A percentile compares a stretch with the other conserved stretches of the same genome.
Evolutionary conservation across 2,113 vertebrate species (phyloP).

Genomic region (Sander vitreus): DNA sequence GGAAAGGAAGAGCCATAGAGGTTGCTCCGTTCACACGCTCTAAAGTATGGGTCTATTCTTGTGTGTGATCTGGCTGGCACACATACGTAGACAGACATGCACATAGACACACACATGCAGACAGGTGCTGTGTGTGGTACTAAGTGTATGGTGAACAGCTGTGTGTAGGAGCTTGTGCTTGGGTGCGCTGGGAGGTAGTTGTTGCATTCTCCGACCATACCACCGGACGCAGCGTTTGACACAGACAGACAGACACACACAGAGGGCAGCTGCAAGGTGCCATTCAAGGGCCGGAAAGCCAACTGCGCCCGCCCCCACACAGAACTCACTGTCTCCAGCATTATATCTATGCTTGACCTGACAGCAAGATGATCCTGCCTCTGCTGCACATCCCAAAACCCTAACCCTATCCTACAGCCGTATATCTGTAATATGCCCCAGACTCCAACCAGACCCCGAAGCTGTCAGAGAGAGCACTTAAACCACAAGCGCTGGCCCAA

Average conservation of each 20-base stretch:
- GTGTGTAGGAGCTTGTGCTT: conserved; percentile 62
- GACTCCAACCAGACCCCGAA: conserved; percentile 28
- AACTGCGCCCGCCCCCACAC: conserved; percentile 58
- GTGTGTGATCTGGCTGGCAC: conserved; percentile 42
- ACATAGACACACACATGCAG: conserved; percentile 24
- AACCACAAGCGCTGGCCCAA: conserved; percentile 53
- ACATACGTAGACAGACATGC: conserved; percentile 23
- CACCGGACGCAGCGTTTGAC: conserved; percentile 63
- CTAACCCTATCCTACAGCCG: neutral
- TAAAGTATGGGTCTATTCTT: conserved; percentile 41
- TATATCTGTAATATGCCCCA: conserved; percentile 3
- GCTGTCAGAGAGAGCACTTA: conserved; percentile 39
- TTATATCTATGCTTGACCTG: conserved; percentile 27
- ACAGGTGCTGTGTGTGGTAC: conserved; percentile 75
- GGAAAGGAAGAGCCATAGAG: conserved; percentile 46
- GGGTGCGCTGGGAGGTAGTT: conserved; percentile 55
- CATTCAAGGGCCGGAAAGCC: conserved; percentile 47
- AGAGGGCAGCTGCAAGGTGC: conserved; percentile 76
- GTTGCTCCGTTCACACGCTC: conserved; percentile 69
- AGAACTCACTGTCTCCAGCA: conserved; percentile 22
- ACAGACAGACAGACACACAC: conserved; percentile 29
- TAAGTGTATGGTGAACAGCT: conserved; percentile 71
- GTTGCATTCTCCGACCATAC: conserved; percentile 68
- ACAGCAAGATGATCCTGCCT: conserved; percentile 12
- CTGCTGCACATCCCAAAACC: conserved; percentile 27